Evolutionary conservation across 2,113 vertebrate species (phyloP).

Genomic region (Crotalus viridis): DNA sequence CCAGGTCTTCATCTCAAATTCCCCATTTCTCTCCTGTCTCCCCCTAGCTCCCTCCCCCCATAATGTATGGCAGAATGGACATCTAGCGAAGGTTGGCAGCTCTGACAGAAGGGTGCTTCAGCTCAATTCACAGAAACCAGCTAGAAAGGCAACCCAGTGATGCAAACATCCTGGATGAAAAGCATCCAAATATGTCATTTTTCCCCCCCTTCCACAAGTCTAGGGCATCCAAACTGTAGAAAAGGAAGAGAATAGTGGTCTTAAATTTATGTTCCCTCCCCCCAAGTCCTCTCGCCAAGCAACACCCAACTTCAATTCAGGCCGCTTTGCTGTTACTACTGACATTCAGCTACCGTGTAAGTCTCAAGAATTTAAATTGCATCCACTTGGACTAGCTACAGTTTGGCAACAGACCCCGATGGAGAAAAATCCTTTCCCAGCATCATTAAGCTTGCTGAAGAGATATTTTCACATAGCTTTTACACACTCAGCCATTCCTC

Average conservation of each 20-base stretch:
- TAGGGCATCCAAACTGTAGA: neutral
- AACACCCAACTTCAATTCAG: neutral
- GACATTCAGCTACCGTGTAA: neutral
- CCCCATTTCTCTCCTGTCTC: neutral
- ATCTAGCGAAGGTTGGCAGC: neutral
- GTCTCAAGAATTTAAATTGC: conserved; percentile 8
- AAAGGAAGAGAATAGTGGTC: neutral
- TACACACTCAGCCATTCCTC: neutral
- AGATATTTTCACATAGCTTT: neutral
- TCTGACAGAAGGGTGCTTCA: neutral
- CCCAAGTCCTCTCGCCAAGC: neutral
- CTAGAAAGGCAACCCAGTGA: neutral
- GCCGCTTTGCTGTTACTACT: no score
- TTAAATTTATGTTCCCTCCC: neutral
- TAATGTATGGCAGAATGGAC: neutral
- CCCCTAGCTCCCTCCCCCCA: neutral
- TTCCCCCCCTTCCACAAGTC: no score
- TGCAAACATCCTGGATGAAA: neutral
- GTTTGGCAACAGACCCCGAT: neutral
- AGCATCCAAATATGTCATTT: neutral
- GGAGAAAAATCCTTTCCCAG: neutral
- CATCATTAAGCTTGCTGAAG: conserved; percentile 26
- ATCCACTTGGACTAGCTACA: neutral
- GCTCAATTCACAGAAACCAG: neutral
- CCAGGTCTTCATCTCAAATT: neutral